Percentiles rank a stretch among this genome's conserved stretches.
Conservation (phyloP, 2,888 invertebrate species). For the Branchinecta sandiegonensis region DNA sequence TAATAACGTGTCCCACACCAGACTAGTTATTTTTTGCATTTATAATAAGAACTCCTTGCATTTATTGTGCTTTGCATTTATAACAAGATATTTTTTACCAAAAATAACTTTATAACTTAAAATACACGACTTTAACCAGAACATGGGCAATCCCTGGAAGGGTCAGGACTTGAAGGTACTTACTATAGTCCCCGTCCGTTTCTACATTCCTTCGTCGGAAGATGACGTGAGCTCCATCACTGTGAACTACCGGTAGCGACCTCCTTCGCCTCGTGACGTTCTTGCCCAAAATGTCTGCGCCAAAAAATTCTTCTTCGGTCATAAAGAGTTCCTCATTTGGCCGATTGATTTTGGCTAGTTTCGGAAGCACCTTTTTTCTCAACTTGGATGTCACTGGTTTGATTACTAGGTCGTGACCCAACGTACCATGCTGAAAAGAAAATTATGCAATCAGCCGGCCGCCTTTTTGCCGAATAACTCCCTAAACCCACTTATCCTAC, state of each 20-base stretch:
- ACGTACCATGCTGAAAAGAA: conserved; percentile 66
- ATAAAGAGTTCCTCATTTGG: conserved; percentile 57
- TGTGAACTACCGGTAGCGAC: conserved; percentile 31
- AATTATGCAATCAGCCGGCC: background rate
- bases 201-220: conserved; percentile 48
- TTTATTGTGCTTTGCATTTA: too few relatives aligned
- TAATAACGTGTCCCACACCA: too few relatives aligned
- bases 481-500: too few relatives aligned
- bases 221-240: conserved; percentile 55
- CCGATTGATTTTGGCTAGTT: conserved; percentile 26
- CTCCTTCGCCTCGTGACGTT: conserved; percentile 27
- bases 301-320: conserved; percentile 43
- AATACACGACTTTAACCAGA: too few relatives aligned
- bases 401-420: conserved; percentile 74
- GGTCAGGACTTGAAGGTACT: conserved; percentile 31
- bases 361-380: conserved; percentile 29
- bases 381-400: conserved; percentile 65
- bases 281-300: conserved; percentile 30
- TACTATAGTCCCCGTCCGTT: conserved; percentile 61
- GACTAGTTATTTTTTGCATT: too few relatives aligned
- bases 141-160: too few relatives aligned
- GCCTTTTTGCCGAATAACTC: too few relatives aligned
- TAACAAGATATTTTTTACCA: too few relatives aligned
- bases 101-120: too few relatives aligned
- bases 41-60: too few relatives aligned